Base-by-base conservation (phyloP, 2,888 invertebrate genomes). In the Autographa pulchrina region DNA sequence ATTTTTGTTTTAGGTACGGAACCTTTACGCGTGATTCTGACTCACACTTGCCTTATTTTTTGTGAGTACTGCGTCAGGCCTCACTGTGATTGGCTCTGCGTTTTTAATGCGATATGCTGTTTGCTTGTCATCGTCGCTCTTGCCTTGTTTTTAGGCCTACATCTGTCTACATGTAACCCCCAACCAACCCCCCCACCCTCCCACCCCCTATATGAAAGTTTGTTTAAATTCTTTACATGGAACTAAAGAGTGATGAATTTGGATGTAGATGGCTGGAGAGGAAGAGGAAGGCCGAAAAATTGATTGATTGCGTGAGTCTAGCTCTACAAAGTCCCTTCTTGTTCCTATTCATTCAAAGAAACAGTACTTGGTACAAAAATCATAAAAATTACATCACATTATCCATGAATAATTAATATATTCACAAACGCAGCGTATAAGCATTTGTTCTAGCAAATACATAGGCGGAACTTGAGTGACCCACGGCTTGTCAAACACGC, bases 401-500 rank as follows among this genome's bases (percentile, higher is more conserved):
- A 38, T 38, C 14, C 16, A 16, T 16, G 16, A 43, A 43, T 16
- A 43, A 43, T 14, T 43, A n/a, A n/a, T n/a, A n/a, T 43, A 14
- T 16, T 16, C 18, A 20, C 54, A 54, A 20, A 54, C 18, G 54
- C n/a, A 3, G n/a, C 48, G 48, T 11, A 11, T 16, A 54, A 18
- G 14, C 54, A 54, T 54, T 20, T 18, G 54, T 58, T 35, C 59
- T 20, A 61, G 35, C 60, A 64, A 64, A 60, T 61, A 25, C 54
- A 43, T 52, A 58, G 54, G 62, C 58, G 67, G 62, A 38, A 38
- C 58, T 25, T 61, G 43, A 65, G 48, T 63, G 70, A 70, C 66
- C 31, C 65, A 70, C 54, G 54, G 31, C 68, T 59, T 48, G 59
- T 38, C 64, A 62, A 69, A 67, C 56, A 65, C 63, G 76, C 74